These are phyloP conservation scores for Platichthys stellatus DNA, from an alignment of 2,113 vertebrate genomes.

Conservation along the genomic window DNA sequence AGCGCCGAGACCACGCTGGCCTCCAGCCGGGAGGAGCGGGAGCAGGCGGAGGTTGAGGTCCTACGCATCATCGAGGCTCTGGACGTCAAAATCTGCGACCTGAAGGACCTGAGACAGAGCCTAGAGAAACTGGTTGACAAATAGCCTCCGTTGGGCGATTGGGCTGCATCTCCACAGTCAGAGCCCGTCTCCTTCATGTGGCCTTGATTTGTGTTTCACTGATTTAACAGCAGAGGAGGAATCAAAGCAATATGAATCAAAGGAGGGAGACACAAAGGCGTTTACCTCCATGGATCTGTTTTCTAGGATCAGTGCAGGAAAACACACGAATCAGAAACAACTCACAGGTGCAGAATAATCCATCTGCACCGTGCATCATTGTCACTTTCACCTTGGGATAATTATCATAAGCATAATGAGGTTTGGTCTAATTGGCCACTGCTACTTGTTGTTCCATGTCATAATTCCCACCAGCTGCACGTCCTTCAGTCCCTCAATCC, in stretches of 20 bases:
- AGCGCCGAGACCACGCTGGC: constrained; percentile 84
- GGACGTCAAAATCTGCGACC: constrained; percentile 92
- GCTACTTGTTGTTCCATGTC: background rate
- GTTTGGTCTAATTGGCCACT: background rate
- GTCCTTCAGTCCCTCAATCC: background rate
- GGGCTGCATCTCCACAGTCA: constrained; percentile 64
- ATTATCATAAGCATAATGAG: background rate
- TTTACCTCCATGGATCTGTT: constrained; percentile 21
- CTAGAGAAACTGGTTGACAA: constrained; percentile 89
- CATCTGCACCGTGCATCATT: background rate
- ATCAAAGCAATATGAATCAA: constrained; percentile 32
- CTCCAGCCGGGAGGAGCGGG: constrained; percentile 79
- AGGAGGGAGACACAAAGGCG: constrained; percentile 2
- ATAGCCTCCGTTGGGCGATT: constrained; percentile 50
- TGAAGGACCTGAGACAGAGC: constrained; percentile 89
- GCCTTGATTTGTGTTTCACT: constrained; percentile 34
- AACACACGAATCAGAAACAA: constrained; percentile 18
- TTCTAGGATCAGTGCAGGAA: constrained; percentile 22
- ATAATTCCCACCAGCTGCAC: background rate
- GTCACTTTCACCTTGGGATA: constrained; percentile 1
- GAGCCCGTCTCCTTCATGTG: background rate
- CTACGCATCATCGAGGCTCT: constrained; percentile 85
- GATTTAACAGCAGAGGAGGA: constrained; percentile 14
- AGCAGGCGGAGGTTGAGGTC: constrained; percentile 84
- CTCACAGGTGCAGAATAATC: constrained; percentile 47